Evolutionary conservation across 2,888 invertebrate species (phyloP).

Genomic region (Bombylius major): DNA sequence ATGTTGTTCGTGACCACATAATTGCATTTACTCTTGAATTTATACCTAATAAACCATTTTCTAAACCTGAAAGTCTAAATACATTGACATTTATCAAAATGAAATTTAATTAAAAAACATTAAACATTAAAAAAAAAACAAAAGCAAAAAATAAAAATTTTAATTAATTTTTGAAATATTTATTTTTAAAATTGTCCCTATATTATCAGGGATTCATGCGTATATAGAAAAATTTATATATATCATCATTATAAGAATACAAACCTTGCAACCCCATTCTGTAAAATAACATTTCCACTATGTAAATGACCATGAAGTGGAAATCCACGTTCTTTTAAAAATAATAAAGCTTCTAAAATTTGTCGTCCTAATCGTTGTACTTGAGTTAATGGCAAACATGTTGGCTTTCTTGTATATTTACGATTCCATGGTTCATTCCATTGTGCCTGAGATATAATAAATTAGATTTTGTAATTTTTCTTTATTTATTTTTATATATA

Average conservation of each 20-base stretch:
- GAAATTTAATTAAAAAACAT: not conserved
- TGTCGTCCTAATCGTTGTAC: constrained; percentile 79
- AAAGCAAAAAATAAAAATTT: not conserved
- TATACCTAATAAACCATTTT: constrained; percentile 72
- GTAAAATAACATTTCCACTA: constrained; percentile 81
- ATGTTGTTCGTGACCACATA: constrained; percentile 38
- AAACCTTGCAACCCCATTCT: constrained; percentile 82
- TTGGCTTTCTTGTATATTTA: constrained; percentile 57
- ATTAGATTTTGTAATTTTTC: constrained; percentile 1
- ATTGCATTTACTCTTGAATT: constrained; percentile 43
- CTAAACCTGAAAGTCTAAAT: constrained; percentile 64
- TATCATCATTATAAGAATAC: not conserved
- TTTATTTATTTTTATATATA: no score
- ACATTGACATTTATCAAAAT: constrained; percentile 1
- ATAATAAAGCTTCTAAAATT: constrained; percentile 73
- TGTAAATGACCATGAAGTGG: constrained; percentile 79
- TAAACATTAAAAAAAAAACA: not conserved
- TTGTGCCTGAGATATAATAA: constrained; percentile 44
- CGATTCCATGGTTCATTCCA: constrained; percentile 69
- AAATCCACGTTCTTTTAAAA: constrained; percentile 76
- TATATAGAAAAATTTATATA: not conserved
- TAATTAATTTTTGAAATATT: no score
- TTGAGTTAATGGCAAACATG: constrained; percentile 62
- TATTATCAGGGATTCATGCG: not conserved
- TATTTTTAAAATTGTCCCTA: no score